These are phyloP conservation scores for Anser cygnoides DNA, from an alignment of 2,113 vertebrate genomes.

Conservation along the genomic window DNA sequence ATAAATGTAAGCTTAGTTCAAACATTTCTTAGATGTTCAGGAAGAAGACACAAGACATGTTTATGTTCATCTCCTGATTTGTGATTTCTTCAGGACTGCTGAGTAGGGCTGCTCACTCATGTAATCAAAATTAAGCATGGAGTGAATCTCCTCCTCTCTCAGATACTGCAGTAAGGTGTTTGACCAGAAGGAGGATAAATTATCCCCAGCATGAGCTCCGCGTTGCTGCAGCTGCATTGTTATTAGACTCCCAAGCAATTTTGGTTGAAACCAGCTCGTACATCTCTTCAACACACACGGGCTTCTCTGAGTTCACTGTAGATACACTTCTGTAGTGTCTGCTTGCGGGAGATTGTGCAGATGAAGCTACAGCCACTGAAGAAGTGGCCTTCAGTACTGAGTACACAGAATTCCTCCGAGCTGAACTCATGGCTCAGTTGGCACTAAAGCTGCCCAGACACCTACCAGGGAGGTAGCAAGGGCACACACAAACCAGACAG, in stretches of 20 bases:
- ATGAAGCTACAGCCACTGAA: neutral
- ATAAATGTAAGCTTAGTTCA: neutral
- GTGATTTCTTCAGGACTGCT: neutral
- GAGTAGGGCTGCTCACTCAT: neutral
- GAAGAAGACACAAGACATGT: neutral
- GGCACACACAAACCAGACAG: neutral
- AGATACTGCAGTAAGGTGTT: neutral
- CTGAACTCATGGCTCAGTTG: neutral
- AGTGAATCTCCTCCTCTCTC: neutral
- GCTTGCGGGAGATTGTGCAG: neutral
- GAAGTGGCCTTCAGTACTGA: neutral
- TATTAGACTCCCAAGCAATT: neutral
- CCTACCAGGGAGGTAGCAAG: neutral
- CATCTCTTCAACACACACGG: neutral
- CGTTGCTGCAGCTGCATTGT: neutral
- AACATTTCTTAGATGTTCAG: neutral
- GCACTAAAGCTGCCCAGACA: neutral
- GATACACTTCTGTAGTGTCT: neutral
- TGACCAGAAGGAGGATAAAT: neutral
- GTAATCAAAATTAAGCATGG: neutral
- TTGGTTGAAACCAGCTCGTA: neutral
- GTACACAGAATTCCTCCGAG: neutral
- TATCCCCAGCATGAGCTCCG: accelerated
- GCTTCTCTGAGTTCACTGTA: neutral
- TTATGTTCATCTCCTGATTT: neutral